phyloP scores from a whole-genome alignment of 1,140 invertebrate genomes.

The Halictus rubicundus region DNA sequence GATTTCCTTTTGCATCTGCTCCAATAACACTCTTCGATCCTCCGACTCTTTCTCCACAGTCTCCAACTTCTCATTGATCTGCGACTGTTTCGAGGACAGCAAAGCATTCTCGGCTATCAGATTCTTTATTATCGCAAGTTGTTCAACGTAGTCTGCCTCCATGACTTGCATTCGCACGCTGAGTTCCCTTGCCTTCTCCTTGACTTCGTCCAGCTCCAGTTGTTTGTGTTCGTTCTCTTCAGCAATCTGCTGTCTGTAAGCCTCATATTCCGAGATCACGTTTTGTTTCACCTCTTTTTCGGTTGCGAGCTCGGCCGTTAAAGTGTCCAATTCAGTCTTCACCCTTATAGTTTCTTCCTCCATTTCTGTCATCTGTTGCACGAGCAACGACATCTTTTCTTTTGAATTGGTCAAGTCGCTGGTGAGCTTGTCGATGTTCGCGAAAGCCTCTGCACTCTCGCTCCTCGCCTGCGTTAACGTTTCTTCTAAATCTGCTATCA shows the following conservation, averaged over 20 bases:
- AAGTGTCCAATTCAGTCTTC: constrained; percentile 27
- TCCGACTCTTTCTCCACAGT: constrained; percentile 74
- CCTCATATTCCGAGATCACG: constrained; percentile 74
- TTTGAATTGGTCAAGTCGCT: constrained; percentile 48
- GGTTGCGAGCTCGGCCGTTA: constrained; percentile 66
- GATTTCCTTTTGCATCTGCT: constrained; percentile 65
- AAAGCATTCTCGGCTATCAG: constrained; percentile 73
- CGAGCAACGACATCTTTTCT: constrained; percentile 53
- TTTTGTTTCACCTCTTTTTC: constrained; percentile 74
- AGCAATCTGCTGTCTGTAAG: constrained; percentile 71
- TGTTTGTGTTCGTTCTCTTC: constrained; percentile 69
- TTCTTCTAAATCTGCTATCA: constrained; percentile 66
- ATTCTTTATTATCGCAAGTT: constrained; percentile 72
- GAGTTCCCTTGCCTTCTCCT: constrained; percentile 74
- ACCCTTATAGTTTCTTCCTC: constrained; percentile 57
- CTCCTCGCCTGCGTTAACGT: constrained; percentile 38
- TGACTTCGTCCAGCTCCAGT: constrained; percentile 63
- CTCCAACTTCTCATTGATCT: constrained; percentile 75
- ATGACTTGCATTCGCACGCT: constrained; percentile 77
- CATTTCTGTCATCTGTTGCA: constrained; percentile 55
- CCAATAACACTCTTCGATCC: constrained; percentile 66
- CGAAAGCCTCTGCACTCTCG: constrained; percentile 42
- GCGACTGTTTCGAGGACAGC: constrained; percentile 70
- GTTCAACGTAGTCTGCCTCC: constrained; percentile 76
- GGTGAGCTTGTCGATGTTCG: constrained; percentile 52